These are phyloP conservation scores for Meandrina meandrites DNA, from an alignment of 92 coral and sea anemone genomes.

Conservation along the genomic window DNA sequence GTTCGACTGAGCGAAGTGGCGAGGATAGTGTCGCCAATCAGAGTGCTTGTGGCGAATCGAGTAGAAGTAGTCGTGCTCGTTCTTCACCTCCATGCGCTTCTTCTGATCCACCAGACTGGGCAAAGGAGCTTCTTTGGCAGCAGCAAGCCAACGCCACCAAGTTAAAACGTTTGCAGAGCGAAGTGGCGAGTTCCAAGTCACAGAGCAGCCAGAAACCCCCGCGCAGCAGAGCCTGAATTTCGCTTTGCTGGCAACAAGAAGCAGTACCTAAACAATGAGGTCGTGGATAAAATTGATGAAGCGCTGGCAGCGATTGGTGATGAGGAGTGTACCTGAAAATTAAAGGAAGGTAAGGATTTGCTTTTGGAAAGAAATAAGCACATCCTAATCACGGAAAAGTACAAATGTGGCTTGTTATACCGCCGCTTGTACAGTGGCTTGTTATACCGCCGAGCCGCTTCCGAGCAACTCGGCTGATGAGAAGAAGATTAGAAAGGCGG, in stretches of 20 bases:
- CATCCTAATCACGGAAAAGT: constrained; percentile 59
- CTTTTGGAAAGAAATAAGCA: constrained; percentile 64
- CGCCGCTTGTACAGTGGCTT: constrained; percentile 44
- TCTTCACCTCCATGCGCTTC: neutral
- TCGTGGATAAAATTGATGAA: constrained; percentile 31
- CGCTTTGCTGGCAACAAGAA: constrained; percentile 46
- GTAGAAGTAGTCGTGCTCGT: constrained; percentile 7
- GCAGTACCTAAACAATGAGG: constrained; percentile 45
- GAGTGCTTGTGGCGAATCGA: constrained; percentile 13
- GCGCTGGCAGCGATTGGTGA: constrained; percentile 27
- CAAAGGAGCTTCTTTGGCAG: constrained; percentile 39
- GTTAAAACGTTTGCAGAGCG: constrained; percentile 26
- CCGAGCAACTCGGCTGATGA: constrained; percentile 63
- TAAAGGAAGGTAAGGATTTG: constrained; percentile 53
- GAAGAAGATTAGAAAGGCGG: constrained; percentile 43
- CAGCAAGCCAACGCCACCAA: constrained; percentile 43
- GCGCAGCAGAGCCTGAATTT: constrained; percentile 37
- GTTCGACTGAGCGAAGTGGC: too few species aligned
- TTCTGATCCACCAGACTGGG: constrained; percentile 42
- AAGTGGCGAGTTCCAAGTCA: constrained; percentile 8
- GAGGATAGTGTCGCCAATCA: too few species aligned
- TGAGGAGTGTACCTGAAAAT: neutral
- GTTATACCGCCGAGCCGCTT: constrained; percentile 53
- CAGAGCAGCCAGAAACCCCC: neutral
- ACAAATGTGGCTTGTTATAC: constrained; percentile 62